phyloP scores from a whole-genome alignment of 2,797 vertebrate species.

The Cygnus olor region DNA sequence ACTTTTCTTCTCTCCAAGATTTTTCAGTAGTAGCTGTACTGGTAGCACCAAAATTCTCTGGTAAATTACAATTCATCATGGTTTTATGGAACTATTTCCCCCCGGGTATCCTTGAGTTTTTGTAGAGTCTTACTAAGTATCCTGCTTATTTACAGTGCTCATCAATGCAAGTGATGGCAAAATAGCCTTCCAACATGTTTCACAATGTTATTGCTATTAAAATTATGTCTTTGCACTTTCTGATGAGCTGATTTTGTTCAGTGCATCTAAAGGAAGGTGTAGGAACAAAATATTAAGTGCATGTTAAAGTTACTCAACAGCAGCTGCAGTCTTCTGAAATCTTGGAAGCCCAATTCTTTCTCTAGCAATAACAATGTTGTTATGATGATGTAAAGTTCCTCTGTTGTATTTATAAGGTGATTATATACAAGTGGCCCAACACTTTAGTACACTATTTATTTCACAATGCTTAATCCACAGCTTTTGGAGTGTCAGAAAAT shows the following conservation, averaged over 20 bases:
- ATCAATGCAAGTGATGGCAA: constrained; percentile 32
- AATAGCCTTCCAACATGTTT: constrained; percentile 36
- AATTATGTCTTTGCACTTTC: constrained; percentile 32
- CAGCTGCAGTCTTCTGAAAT: neutral
- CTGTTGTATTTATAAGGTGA: neutral
- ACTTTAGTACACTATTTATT: neutral
- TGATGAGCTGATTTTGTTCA: constrained; percentile 29
- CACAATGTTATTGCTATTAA: constrained; percentile 31
- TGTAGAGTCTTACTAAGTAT: constrained; percentile 10
- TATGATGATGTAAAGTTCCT: neutral
- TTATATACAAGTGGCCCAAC: neutral
- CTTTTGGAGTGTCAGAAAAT: constrained; percentile 4
- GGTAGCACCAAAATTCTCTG: neutral
- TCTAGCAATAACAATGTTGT: neutral
- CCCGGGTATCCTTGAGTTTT: constrained; percentile 24
- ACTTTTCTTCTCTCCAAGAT: neutral
- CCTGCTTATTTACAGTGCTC: constrained; percentile 16
- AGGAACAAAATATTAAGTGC: neutral
- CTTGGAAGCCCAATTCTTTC: neutral
- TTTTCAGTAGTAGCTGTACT: neutral
- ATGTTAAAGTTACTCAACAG: neutral
- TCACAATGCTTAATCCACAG: neutral
- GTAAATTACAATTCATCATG: constrained; percentile 1
- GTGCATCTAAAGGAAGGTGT: neutral
- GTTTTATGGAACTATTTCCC: constrained; percentile 28